Conservation (phyloP, 2,113 vertebrate genomes). For the Megaleporinus macrocephalus region DNA sequence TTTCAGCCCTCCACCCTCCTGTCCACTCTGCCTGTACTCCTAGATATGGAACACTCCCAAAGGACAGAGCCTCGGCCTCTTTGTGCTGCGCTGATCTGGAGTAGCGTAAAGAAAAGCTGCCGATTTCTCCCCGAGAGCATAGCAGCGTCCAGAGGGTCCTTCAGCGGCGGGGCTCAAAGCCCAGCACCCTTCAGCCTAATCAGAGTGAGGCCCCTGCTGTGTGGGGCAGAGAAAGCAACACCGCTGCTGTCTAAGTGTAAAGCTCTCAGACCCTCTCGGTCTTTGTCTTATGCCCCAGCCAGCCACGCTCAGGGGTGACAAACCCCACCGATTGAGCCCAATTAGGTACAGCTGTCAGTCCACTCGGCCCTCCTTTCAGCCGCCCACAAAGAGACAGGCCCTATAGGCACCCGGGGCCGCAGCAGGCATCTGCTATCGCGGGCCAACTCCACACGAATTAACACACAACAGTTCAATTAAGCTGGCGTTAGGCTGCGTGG, state of each 20-base stretch:
- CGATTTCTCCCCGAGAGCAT: conserved; percentile 46
- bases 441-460: conserved; percentile 3
- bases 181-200: conserved; percentile 60
- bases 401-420: neutral
- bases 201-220: conserved; percentile 60
- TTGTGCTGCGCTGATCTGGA: conserved; percentile 24
- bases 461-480: conserved; percentile 30
- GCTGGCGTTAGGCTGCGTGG: neutral
- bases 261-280: conserved; percentile 63
- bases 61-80: neutral
- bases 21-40: neutral
- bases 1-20: conserved; percentile 1
- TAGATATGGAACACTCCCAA: neutral
- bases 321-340: conserved; percentile 62
- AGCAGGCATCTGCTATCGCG: neutral
- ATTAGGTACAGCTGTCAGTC: conserved; percentile 82
- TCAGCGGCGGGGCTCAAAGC: conserved; percentile 55
- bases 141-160: conserved; percentile 45
- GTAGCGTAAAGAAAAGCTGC: conserved; percentile 38
- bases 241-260: conserved; percentile 57
- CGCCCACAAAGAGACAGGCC: conserved; percentile 31
- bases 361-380: conserved; percentile 59
- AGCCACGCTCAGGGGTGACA: conserved; percentile 70
- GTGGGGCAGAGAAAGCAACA: conserved; percentile 61
- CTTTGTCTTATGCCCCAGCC: conserved; percentile 72